phyloP scores from a whole-genome alignment of 2,113 vertebrate species.

The Apus apus region DNA sequence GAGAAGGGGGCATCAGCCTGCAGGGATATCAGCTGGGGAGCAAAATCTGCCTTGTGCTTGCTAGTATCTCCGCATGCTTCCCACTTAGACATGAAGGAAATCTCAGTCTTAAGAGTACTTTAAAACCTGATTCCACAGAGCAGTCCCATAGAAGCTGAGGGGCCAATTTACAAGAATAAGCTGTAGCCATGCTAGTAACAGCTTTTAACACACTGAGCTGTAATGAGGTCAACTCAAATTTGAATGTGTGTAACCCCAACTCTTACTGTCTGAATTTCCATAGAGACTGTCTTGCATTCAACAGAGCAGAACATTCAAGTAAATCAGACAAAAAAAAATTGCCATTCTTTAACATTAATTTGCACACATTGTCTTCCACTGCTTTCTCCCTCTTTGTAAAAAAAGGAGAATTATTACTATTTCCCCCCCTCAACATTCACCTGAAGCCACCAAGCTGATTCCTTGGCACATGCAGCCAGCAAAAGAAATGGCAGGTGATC shows the following conservation, averaged over 20 bases:
- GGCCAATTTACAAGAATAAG: background rate
- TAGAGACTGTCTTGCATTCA: background rate
- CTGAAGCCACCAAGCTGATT: background rate
- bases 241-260: background rate
- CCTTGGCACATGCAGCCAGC: background rate
- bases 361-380: background rate
- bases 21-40: background rate
- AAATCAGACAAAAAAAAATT: background rate
- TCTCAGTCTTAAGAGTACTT: background rate
- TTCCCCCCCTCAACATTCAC: background rate
- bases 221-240: background rate
- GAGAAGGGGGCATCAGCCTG: background rate
- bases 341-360: conserved; percentile 27
- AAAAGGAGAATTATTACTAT: background rate
- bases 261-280: conserved; percentile 11
- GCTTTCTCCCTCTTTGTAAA: background rate
- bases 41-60: background rate
- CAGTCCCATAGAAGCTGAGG: background rate
- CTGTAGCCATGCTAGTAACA: background rate
- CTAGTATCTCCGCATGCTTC: background rate
- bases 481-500: background rate
- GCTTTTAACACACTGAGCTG: background rate
- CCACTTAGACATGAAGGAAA: background rate
- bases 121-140: background rate
- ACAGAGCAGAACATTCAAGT: background rate